Evolutionary conservation across 2,888 invertebrate genomes (phyloP), one percentile per base, ranked within the genome.

Genomic region (Gastracanthus pulcherrimus): DNA sequence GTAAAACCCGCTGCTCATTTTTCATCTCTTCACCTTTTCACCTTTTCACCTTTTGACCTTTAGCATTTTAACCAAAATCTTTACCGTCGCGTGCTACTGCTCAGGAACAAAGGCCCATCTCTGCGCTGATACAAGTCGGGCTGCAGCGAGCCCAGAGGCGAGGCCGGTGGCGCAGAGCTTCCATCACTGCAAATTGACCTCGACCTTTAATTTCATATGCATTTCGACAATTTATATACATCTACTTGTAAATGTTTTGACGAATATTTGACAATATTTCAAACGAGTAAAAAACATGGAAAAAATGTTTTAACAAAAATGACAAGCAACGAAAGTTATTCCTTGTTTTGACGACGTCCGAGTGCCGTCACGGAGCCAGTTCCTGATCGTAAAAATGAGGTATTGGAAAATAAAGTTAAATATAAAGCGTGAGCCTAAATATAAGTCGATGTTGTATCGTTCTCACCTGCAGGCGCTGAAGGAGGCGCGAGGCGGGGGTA

Each of bases 91-190:
- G 62, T 55, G 31, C 66, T 77, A 29, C 58, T 77, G 51, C 58
- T 76, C 31, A 83, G 77, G 66, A 97, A 92, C 0, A 97, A 92
- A 0, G 97, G 96, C 2, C 96, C 96, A 88, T 97, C 96, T 80
- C 95, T 94, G 87, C 95, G 94, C 23, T 96, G 95, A 92, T 98
- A 98, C 51, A 98, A 93, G 91, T 97, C 97, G 0, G 97, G 97
- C 87, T 97, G 97, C 1, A 98, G 94, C 26, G 97, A 95, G 38
- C 98, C 98, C 84, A 96, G 92, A 0, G 95, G 94, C 26, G 94
- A 94, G 1, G 94, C 92, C 45, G 93, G 92, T 48, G 94, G 92
- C 82, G 92, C 87, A 60, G 92, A 88, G 85, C 92, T 88, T 34
- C 88, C 83, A n/a, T 86, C 92, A 89, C 89, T 93, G 81, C 85